Conservation (phyloP, 2,888 invertebrate genomes). For the Plemyria rubiginata region DNA sequence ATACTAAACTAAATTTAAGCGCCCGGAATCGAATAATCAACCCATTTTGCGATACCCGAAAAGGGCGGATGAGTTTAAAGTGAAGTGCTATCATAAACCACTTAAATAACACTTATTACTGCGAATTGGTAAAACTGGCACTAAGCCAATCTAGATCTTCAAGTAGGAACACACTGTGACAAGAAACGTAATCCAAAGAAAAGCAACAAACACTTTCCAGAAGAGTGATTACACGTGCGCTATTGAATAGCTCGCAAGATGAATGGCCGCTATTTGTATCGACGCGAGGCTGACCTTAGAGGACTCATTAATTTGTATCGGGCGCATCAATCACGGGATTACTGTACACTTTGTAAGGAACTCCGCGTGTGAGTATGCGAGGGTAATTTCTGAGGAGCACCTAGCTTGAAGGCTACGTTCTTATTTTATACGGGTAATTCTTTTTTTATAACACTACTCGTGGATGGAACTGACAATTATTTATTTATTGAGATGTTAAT, state of each 20-base stretch:
- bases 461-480: no score
- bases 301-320: constrained; percentile 46
- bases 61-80: no score
- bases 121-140: no score
- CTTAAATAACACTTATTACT: no score
- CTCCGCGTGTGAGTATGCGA: constrained; percentile 26
- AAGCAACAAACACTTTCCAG: constrained; percentile 31
- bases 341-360: constrained; percentile 30
- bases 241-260: constrained; percentile 53
- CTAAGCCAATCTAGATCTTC: not conserved
- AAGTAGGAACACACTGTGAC: constrained; percentile 1
- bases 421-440: not conserved
- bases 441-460: no score
- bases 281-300: constrained; percentile 39
- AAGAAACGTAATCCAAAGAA: constrained; percentile 26
- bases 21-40: no score
- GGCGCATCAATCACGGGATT: constrained; percentile 44
- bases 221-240: constrained; percentile 33
- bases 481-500: no score
- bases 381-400: not conserved
- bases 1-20: no score
- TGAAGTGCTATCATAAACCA: no score
- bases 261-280: constrained; percentile 53
- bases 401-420: not conserved
- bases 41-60: no score